Conservation (phyloP, 2,113 vertebrate species). For the Tetrao urogallus region DNA sequence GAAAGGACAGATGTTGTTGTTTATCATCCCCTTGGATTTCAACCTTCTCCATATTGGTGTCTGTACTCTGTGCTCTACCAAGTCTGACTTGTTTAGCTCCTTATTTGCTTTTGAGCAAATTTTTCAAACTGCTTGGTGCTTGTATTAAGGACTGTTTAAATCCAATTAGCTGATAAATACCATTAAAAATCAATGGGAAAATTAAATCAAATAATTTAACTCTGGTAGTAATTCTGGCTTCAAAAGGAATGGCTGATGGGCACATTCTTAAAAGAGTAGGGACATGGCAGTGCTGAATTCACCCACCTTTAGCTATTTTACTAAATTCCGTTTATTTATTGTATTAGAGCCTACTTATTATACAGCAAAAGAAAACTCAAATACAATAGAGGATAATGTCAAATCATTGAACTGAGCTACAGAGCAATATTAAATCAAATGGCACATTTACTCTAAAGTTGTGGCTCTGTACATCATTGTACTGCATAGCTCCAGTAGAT, state of each 20-base stretch:
- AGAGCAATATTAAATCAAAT: background rate
- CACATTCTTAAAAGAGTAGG: background rate
- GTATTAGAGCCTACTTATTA: background rate
- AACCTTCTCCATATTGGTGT: background rate
- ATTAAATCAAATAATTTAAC: background rate
- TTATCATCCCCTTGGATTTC: conserved; percentile 5
- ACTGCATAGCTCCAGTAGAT: background rate
- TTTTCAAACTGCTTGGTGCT: background rate
- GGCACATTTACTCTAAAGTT: background rate
- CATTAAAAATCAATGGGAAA: conserved; percentile 4
- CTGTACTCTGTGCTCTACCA: background rate
- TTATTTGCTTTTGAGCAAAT: conserved; percentile 1
- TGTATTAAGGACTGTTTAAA: background rate
- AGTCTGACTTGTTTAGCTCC: background rate
- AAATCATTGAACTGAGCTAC: conserved; percentile 13
- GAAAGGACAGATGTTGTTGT: conserved; percentile 41
- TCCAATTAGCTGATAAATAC: background rate
- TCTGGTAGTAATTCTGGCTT: background rate
- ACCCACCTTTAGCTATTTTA: background rate
- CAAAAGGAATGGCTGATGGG: background rate
- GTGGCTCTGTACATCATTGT: background rate
- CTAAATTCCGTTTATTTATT: background rate
- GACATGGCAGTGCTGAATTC: background rate
- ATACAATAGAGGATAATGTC: background rate
- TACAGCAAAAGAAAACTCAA: background rate